These are phyloP conservation scores for Cosmia trapezina DNA, from an alignment of 2,888 invertebrate genomes.

Conservation along the genomic window DNA sequence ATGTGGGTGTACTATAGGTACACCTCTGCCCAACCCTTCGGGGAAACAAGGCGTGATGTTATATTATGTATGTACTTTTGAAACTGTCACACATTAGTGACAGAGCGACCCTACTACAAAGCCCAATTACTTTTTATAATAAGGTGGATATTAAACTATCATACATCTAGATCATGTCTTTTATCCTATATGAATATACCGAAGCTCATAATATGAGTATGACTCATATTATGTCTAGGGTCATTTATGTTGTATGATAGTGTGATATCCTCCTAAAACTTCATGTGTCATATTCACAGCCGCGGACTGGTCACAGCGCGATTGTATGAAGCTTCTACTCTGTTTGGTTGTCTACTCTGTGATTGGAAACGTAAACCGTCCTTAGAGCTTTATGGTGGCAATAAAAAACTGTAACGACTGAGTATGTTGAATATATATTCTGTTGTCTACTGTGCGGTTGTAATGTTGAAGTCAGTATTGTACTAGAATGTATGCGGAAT, in stretches of 20 bases:
- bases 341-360: slow-evolving; percentile 7
- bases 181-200: no score
- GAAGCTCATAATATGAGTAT: no score
- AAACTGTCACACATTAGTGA: no score
- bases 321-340: neutral
- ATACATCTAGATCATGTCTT: no score
- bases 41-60: no score
- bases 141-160: no score
- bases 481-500: slow-evolving; percentile 26
- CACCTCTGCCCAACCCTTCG: no score
- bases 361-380: slow-evolving; percentile 43
- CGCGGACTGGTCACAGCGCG: no score
- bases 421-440: slow-evolving; percentile 59
- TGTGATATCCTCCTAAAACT: neutral
- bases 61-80: no score
- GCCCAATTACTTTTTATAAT: no score
- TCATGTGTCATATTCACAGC: neutral
- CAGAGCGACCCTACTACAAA: no score
- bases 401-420: slow-evolving; percentile 67
- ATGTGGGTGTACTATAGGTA: neutral
- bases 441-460: slow-evolving; percentile 41
- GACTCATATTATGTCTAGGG: neutral
- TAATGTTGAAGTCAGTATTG: slow-evolving; percentile 34
- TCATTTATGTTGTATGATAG: no score
- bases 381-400: slow-evolving; percentile 65